Evolutionary conservation across 2,888 invertebrate genomes (phyloP).

Genomic region (Limulus polyphemus): DNA sequence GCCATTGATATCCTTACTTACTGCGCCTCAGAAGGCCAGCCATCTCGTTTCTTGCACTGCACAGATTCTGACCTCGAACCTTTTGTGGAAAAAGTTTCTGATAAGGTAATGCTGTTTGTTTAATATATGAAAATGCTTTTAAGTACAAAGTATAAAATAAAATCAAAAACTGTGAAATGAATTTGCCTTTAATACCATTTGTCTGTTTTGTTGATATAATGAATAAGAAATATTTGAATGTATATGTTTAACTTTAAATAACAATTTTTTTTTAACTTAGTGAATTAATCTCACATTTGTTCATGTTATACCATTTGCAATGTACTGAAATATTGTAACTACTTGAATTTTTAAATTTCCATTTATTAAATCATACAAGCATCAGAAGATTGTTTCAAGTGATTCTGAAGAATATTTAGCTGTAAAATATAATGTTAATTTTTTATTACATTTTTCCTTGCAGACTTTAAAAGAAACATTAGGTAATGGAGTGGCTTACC

Average conservation of each 20-base stretch:
- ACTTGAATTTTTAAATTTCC: too few relatives aligned
- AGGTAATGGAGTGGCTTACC: constrained; percentile 87
- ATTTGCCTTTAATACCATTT: neutral
- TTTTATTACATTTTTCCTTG: constrained; percentile 21
- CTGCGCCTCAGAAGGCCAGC: constrained; percentile 75
- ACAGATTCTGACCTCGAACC: constrained; percentile 73
- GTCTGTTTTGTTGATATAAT: neutral
- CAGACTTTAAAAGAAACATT: constrained; percentile 80
- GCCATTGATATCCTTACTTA: constrained; percentile 91
- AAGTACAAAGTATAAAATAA: neutral
- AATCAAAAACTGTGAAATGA: neutral
- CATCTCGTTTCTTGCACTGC: constrained; percentile 79
- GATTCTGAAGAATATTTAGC: too few relatives aligned
- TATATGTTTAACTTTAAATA: too few relatives aligned
- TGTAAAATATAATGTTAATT: neutral
- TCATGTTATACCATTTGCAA: neutral
- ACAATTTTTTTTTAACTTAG: neutral
- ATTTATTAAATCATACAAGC: too few relatives aligned
- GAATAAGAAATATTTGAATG: neutral
- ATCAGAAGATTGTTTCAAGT: too few relatives aligned
- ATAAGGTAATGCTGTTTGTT: constrained; percentile 49
- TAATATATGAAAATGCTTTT: neutral
- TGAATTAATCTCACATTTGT: neutral
- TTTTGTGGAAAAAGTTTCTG: constrained; percentile 71
- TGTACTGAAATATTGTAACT: neutral